Percentiles rank a stretch among this genome's conserved stretches.
phyloP scores from a whole-genome alignment of 2,888 invertebrate genomes.

The Lottia gigantea region DNA sequence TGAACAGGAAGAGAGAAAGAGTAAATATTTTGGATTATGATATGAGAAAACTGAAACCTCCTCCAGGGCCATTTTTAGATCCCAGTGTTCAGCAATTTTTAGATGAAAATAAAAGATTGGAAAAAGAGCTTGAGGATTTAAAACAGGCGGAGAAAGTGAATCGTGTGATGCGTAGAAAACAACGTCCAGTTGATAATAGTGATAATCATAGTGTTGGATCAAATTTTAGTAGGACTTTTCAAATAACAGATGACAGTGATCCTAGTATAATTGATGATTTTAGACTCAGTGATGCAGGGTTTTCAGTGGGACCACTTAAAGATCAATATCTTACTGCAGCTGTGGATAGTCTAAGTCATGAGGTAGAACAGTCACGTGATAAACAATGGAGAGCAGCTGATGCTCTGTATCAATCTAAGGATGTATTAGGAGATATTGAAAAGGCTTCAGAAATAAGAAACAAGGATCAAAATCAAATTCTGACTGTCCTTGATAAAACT shows the following conservation, averaged over 20 bases:
- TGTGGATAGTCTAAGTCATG: slow-evolving; percentile 32
- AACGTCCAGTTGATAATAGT: neutral
- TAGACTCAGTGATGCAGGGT: neutral
- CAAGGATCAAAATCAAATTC: slow-evolving; percentile 40
- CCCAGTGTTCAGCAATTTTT: slow-evolving; percentile 45
- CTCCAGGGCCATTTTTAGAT: slow-evolving; percentile 26
- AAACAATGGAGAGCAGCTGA: slow-evolving; percentile 44
- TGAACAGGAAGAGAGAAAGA: slow-evolving; percentile 22
- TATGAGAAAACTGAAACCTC: neutral
- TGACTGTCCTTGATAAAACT: neutral
- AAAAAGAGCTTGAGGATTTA: slow-evolving; percentile 41
- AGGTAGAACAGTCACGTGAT: slow-evolving; percentile 41
- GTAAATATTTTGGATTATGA: slow-evolving; percentile 24
- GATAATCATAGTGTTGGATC: neutral
- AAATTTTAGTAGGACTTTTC: neutral
- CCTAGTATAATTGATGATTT: neutral
- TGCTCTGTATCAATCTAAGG: slow-evolving; percentile 44
- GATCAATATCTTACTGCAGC: slow-evolving; percentile 20
- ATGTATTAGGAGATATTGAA: slow-evolving; percentile 43
- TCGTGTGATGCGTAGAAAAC: slow-evolving; percentile 26
- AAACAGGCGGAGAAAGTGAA: slow-evolving; percentile 49
- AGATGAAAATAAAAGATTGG: slow-evolving; percentile 46
- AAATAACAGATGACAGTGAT: neutral
- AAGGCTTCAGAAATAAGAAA: slow-evolving; percentile 43
- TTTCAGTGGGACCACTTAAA: neutral